Percentiles rank a stretch among this genome's conserved stretches.
Evolutionary conservation across 2,113 vertebrate species (phyloP).

Genomic region (Pseudorectes ferrugineus): DNA sequence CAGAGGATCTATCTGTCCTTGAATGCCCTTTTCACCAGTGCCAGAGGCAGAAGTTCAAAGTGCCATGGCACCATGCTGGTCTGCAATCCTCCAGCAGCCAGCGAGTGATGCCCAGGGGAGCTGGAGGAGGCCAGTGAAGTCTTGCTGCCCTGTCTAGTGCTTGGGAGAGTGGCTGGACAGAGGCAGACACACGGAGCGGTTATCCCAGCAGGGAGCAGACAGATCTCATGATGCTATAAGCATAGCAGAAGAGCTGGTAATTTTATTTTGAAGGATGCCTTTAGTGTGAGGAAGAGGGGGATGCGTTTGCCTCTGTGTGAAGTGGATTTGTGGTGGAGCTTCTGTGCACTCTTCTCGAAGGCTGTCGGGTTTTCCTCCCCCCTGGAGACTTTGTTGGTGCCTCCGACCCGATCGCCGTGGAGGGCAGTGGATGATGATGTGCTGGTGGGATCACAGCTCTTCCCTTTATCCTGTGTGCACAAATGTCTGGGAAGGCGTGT

Average conservation of each 20-base stretch:
- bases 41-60: not conserved
- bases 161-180: not conserved
- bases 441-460: not conserved
- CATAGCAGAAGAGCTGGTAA: not conserved
- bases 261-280: not conserved
- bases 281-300: not conserved
- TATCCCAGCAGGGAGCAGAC: not conserved
- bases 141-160: not conserved
- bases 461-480: not conserved
- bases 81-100: not conserved
- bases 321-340: not conserved
- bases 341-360: not conserved
- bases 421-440: not conserved
- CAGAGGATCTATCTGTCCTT: not conserved
- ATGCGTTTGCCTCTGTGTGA: rapidly evolving
- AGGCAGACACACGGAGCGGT: rapidly evolving
- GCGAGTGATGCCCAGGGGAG: not conserved
- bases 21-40: not conserved
- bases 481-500: not conserved
- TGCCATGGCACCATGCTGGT: rapidly evolving
- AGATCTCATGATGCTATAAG: not conserved
- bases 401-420: rapidly evolving
- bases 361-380: not conserved
- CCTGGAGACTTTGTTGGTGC: not conserved
- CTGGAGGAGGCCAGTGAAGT: not conserved